phyloP scores from a whole-genome alignment of 2,888 invertebrate species.

The Xestia ashworthii region DNA sequence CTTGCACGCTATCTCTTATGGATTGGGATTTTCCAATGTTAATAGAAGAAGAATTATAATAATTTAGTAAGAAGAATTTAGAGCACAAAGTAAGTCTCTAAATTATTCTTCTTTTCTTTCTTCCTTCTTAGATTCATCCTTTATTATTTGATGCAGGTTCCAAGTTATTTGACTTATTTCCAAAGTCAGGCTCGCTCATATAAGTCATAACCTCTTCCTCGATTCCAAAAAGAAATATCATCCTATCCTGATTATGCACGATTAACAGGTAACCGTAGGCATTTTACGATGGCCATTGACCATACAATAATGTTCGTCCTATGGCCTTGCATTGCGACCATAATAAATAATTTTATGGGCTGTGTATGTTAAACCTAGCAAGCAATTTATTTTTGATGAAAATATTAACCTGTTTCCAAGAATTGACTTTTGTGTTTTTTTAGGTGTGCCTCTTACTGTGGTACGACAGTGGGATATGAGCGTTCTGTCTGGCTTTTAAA shows the following conservation, averaged over 20 bases:
- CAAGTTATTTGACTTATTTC: not conserved
- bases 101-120: not conserved
- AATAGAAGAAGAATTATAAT: no score
- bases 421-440: not conserved
- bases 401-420: not conserved
- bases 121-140: not conserved
- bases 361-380: conserved; percentile 2
- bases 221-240: conserved; percentile 19
- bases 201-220: not conserved
- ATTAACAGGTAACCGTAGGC: conserved; percentile 2
- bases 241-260: not conserved
- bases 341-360: conserved; percentile 18
- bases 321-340: conserved; percentile 31
- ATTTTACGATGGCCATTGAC: conserved; percentile 28
- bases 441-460: not conserved
- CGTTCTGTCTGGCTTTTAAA: not conserved
- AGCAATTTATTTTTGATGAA: conserved; percentile 2
- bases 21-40: not conserved
- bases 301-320: conserved; percentile 11
- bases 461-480: not conserved
- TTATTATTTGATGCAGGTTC: not conserved
- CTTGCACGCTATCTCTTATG: not conserved
- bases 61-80: no score
- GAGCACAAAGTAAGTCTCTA: not conserved
- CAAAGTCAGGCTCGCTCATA: not conserved